Evolutionary conservation across 2,113 vertebrate genomes (phyloP).

Genomic region (Microtus richardsoni): DNA sequence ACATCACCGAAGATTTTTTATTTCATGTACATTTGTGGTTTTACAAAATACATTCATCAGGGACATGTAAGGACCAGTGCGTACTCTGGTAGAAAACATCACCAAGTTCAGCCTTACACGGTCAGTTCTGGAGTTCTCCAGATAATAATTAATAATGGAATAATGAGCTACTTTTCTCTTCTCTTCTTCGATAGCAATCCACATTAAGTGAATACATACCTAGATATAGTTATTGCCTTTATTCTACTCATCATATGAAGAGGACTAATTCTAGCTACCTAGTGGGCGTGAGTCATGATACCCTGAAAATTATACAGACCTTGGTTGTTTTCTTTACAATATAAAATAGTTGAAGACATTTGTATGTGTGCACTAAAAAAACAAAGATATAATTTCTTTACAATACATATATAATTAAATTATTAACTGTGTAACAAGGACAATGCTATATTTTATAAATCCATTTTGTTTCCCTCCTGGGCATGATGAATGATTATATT

Average conservation of each 20-base stretch:
- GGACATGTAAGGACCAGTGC: not conserved
- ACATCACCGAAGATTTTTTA: not conserved
- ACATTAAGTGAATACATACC: not conserved
- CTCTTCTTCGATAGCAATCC: not conserved
- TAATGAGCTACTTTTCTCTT: not conserved
- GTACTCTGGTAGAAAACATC: not conserved
- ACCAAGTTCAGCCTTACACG: not conserved
- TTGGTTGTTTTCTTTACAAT: not conserved
- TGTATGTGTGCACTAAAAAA: not conserved
- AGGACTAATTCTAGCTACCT: not conserved
- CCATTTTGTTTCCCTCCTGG: not conserved
- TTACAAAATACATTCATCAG: not conserved
- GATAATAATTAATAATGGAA: not conserved
- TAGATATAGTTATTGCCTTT: not conserved
- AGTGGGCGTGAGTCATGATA: fast-evolving
- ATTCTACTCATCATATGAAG: not conserved
- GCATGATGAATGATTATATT: not conserved
- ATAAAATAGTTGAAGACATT: not conserved
- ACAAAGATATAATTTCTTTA: not conserved
- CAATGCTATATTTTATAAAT: not conserved
- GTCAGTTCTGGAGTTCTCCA: not conserved
- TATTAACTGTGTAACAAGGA: not conserved
- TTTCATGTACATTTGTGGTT: not conserved
- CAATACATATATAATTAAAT: not conserved
- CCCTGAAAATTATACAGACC: not conserved